Evolutionary conservation across 1,140 invertebrate species (phyloP), one percentile per base, ranked within the genome.

Genomic region (Monomorium pharaonis): DNA sequence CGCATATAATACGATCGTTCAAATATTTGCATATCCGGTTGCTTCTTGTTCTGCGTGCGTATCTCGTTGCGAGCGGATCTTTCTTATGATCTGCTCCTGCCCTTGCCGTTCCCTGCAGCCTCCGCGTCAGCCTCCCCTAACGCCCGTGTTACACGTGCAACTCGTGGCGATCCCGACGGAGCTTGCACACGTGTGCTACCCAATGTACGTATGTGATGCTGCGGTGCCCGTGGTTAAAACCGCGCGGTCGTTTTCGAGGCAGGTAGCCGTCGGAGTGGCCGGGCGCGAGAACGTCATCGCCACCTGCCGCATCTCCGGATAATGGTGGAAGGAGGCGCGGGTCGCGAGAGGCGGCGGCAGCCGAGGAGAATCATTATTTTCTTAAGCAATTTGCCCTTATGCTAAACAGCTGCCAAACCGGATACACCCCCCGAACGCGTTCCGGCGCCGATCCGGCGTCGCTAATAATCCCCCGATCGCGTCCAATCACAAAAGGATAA

Each of bases 371-470:
- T 89, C 75, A 90, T 88, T 90, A 91, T 90, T 88, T 87, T 88
- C 81, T 88, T 87, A 86, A 88, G 90, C 89, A 91, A 91, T 90
- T 91, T 90, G 84, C 88, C 81, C 80, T 92, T 85, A 91, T 91
- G 88, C 89, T 92, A 92, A 92, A 88, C 91, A 92, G 89, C 89
- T 92, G 91, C 88, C 81, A 24, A 85, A 74, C 58, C 69, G 77
- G 80, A 78, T 49, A 74, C 47, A 42, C 27, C 42, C 27, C 42
- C n/a, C 27, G 65, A 33, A 30, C 33, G 37, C 10, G 65, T 18
- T 27, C 0, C n/a, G 16, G n/a, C 60, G 51, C 51, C 67, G 67
- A 83, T 83, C 42, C 37, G n/a, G n/a, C n/a, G 37, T 65, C 58
- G 54, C 60, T 72, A 69, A 70, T 63, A 60, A 54, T 63, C 37